Conservation (phyloP, 2,113 vertebrate species). For the Pedionomus torquatus region DNA sequence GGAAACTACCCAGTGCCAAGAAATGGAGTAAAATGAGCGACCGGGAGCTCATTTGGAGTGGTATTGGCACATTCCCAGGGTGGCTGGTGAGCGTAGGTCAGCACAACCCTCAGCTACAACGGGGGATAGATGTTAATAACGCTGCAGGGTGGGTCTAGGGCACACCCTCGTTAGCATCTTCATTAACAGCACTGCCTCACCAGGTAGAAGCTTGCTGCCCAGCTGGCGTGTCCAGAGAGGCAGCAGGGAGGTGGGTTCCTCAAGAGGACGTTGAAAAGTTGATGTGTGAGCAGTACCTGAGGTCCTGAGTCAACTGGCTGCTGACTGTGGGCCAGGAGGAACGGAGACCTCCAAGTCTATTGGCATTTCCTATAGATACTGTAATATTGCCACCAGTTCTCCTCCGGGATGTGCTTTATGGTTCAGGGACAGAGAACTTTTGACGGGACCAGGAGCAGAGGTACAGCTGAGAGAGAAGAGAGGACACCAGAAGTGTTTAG, state of each 20-base stretch:
- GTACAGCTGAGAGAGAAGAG: neutral
- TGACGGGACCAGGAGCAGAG: neutral
- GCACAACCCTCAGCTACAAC: fast-evolving
- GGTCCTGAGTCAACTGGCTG: neutral
- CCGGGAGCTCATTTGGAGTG: neutral
- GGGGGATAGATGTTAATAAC: neutral
- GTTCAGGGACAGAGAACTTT: neutral
- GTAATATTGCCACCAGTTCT: neutral
- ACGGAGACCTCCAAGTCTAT: neutral
- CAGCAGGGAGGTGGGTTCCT: neutral
- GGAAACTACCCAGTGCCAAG: neutral
- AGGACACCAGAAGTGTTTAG: neutral
- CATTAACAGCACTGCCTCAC: neutral
- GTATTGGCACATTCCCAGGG: neutral
- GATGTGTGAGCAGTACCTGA: neutral
- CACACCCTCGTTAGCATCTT: neutral
- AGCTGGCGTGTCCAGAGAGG: neutral
- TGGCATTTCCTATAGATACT: neutral
- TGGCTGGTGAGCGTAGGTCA: neutral
- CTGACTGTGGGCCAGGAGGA: neutral
- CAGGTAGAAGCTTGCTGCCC: neutral
- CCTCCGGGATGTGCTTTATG: neutral
- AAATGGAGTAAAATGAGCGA: neutral
- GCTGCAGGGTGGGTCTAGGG: neutral
- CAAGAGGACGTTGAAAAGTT: fast-evolving